Evolutionary conservation across 2,888 invertebrate species (phyloP).

Genomic region (Entomobrya multifasciata): DNA sequence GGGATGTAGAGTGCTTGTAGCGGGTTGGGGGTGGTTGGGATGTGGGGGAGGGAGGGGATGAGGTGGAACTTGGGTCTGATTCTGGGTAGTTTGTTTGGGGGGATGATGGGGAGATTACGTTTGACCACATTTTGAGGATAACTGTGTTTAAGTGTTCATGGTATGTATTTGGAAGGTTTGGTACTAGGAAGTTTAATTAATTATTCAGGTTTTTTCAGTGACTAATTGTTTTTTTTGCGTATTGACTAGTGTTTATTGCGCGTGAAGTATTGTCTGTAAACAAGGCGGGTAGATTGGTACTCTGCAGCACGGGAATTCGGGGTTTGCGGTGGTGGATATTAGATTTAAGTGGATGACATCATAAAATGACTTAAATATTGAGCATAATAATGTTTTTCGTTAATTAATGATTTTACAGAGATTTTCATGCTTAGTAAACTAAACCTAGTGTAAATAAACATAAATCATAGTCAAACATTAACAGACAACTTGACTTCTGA

Average conservation of each 20-base stretch:
- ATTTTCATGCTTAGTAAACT: no score
- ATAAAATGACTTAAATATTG: no score
- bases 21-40: slow-evolving; percentile 55
- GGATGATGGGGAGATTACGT: slow-evolving; percentile 43
- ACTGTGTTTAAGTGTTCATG: no score
- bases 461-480: no score
- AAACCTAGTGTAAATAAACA: no score
- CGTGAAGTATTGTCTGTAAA: background rate
- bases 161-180: background rate
- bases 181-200: background rate
- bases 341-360: no score
- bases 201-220: background rate
- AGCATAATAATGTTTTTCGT: no score
- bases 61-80: background rate
- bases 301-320: background rate
- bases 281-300: background rate
- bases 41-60: background rate
- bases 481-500: no score
- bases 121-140: slow-evolving; percentile 74
- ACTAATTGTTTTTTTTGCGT: background rate
- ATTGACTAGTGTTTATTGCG: background rate
- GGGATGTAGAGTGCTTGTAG: slow-evolving; percentile 54
- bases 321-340: no score
- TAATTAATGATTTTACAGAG: no score
- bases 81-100: background rate